Evolutionary conservation across 2,113 vertebrate species (phyloP), one percentile per base, ranked within the genome.

Genomic region (Scomber japonicus): DNA sequence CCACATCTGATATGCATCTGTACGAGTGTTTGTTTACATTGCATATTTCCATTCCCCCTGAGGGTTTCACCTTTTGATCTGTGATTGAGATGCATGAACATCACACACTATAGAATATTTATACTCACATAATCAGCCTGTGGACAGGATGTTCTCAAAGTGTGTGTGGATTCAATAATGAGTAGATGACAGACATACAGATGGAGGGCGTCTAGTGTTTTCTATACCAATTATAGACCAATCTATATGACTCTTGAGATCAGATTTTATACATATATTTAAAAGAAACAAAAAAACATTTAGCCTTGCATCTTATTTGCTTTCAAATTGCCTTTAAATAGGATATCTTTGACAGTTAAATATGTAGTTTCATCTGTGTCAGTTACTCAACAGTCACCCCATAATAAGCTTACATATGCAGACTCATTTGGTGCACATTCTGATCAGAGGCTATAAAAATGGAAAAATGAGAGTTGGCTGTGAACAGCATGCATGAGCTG

Each of bases 1-100:
- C 46, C 70, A 35, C 46, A 78, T 74, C 27, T 75, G 53, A 63
- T 78, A 16, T 17, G 35, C 46, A 53, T 76, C n/a, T 70, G 59
- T 1, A 15, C 0, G 16, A 11, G 31, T 31, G 40, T 57, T 62
- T 75, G 65, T 56, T 63, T 46, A 31, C 45, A 5, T 9, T 55
- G 11, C 1, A 2, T 35, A 48, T 61, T 66, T 45, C 44, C 40
- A 16, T 70, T 27, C 48, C 68, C 50, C 27, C 31, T 1, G 46
- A 12, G 57, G 50, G 15, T 17, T 46, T 49, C 49, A 16, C 21
- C 4, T 30, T 84, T 67, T 80, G 63, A 80, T 85, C 31, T 54
- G 45, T n/a, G 60, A 79, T 51, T 60, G 61, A 62, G 67, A 70
- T 82, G 45, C 35, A 13, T 27, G 45, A 64, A 65, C 66, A 27